These are phyloP conservation scores for Alexandromys fortis DNA, from an alignment of 2,113 vertebrate genomes.

Conservation along the genomic window DNA sequence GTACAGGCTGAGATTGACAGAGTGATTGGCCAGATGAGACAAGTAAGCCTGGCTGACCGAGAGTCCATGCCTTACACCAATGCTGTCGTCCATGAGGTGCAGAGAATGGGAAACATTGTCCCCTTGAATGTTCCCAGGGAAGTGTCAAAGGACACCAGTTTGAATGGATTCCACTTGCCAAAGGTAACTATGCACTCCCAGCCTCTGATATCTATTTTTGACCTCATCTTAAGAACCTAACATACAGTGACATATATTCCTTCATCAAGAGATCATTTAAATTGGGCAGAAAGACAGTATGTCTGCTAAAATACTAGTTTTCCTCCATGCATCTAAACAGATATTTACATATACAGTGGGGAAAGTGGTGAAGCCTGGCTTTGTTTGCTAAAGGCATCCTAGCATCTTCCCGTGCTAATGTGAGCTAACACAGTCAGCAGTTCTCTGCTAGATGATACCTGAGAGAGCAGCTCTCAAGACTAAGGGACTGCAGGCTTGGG, in stretches of 20 bases:
- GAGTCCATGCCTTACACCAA: slow-evolving; percentile 86
- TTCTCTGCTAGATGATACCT: not conserved
- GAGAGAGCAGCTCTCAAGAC: not conserved
- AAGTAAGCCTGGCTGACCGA: not conserved
- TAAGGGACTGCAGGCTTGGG: not conserved
- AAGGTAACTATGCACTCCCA: slow-evolving; percentile 69
- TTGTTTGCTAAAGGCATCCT: not conserved
- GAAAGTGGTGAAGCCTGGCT: not conserved
- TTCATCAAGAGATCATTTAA: not conserved
- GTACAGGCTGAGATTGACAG: slow-evolving; percentile 72
- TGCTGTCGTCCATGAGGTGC: slow-evolving; percentile 91
- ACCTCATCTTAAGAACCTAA: not conserved
- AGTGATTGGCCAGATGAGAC: slow-evolving; percentile 23
- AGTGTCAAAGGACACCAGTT: slow-evolving; percentile 76
- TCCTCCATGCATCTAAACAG: not conserved
- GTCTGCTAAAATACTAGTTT: not conserved
- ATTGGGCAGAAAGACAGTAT: not conserved
- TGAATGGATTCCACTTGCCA: slow-evolving; percentile 87
- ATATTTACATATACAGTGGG: not conserved
- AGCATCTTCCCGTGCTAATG: accelerated
- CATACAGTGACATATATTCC: not conserved
- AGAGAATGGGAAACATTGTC: slow-evolving; percentile 89
- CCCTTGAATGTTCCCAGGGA: slow-evolving; percentile 86
- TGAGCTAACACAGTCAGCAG: not conserved
- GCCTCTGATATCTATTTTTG: not conserved